phyloP scores from a whole-genome alignment of 2,888 invertebrate species.

The Pheosia gnoma region DNA sequence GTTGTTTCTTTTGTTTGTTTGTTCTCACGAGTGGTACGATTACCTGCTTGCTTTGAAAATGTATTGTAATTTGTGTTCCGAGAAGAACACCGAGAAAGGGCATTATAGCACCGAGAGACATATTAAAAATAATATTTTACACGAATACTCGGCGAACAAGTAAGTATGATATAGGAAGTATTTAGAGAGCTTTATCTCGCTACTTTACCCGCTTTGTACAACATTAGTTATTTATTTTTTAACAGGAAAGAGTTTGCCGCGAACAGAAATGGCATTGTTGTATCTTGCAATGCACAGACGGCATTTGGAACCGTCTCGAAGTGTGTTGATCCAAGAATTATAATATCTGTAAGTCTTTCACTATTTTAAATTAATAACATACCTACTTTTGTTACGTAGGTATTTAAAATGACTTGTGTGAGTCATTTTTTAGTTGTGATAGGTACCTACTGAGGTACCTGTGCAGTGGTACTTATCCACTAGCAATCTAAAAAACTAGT shows the following conservation, averaged over 20 bases:
- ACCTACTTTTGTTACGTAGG: too few species aligned
- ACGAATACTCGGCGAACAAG: conserved; percentile 34
- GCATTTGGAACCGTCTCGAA: conserved; percentile 15
- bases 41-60: conserved; percentile 18
- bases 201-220: neutral
- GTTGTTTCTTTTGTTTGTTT: too few species aligned
- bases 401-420: too few species aligned
- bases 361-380: too few species aligned
- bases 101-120: conserved; percentile 37
- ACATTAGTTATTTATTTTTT: conserved; percentile 1
- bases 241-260: conserved; percentile 25
- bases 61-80: conserved; percentile 36
- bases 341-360: conserved; percentile 41
- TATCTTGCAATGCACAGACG: conserved; percentile 37
- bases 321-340: conserved; percentile 26
- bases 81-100: conserved; percentile 21
- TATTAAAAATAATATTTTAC: conserved; percentile 32
- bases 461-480: too few species aligned
- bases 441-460: too few species aligned
- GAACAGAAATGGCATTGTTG: conserved; percentile 29
- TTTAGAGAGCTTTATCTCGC: too few species aligned
- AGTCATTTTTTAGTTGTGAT: too few species aligned
- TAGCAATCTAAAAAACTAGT: too few species aligned
- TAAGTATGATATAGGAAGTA: conserved; percentile 23
- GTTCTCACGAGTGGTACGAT: conserved; percentile 7